Base-by-base conservation (phyloP, 1,140 invertebrate genomes). In the Lepidurus apus region DNA sequence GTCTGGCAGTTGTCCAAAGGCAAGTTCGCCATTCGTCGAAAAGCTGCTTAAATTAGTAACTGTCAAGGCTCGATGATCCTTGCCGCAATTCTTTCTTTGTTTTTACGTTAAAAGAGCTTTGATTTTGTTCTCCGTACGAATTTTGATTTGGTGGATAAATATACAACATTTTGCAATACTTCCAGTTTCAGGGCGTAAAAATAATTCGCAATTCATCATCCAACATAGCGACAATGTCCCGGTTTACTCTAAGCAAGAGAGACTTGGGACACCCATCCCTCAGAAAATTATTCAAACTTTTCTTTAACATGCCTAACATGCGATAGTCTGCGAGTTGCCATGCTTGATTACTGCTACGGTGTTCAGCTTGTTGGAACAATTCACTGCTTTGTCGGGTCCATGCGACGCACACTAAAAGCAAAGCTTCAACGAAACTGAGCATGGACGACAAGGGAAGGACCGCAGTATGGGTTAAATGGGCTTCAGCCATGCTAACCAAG, bases 1-100 rank as follows among this genome's bases (percentile, higher is more conserved):
- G 88, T 93, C 76, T 90, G 91, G 9, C 92, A 96, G 82, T 84
- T 98, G 80, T 91, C 92, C 78, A 91, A 93, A 83, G 95, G 95
- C 13, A 96, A 95, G 87, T 91, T 94, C 84, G 91, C 91, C 8
- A 91, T 98, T 82, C 94, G 95, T 84, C 88, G 94, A 81, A 88
- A 95, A 82, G 93, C 92, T 76, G 74, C 81, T 1, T 75, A 34
- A 42, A 13, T 74, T 44, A 43, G 17, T 77, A 47, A 44, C 21
- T 65, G 45, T 1, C 45, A n/a, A 21, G 13, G 21, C 21, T 65
- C 11, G 21, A 65, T 65, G 47, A 65, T 6, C 8, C 21, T 9
- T 65, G 47, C 21, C 21, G 47, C 47, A 13, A 65, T 65, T n/a
- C 13, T n/a, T 65, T n/a, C 13, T 13, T 11, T 65, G 47, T n/a